Base-by-base conservation (phyloP, 2,888 invertebrate species). In the Chalcosyrphus nemorum region DNA sequence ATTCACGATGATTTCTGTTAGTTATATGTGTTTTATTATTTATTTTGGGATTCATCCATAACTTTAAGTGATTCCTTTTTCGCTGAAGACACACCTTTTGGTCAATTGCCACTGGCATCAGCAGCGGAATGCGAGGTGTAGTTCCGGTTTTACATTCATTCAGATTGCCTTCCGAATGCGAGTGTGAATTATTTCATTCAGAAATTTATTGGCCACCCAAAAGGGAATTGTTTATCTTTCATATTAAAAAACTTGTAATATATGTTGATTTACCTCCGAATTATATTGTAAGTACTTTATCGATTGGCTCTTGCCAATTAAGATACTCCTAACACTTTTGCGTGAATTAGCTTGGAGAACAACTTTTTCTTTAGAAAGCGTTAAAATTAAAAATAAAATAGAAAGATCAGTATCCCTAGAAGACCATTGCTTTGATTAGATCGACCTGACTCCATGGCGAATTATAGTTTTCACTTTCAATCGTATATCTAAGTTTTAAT, bases 381-480 rank as follows among this genome's bases (percentile, higher is more conserved):
- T 61, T 27, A 29, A 9, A 56, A 47, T 59, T 11, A 11, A 38
- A 59, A 35, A 6, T 29, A 50, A 50, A 15, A 27, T 27, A 61
- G 15, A 47, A 43, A 66, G 43, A 66, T 70, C 52, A 38, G 24
- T 24, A 50, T 56, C 47, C 27, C 24, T 21, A 38, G 9, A 19
- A 13, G 32, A 59, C 29, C 29, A 21, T 52, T 45, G 35, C 6
- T 70, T 61, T 45, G 5, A 70, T 56, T 47, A 21, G 35, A 61
- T 61, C 70, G 56, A 35, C 47, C 66, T 57, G 50, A 70, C 9
- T 38, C 47, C 61, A 11, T 45, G 13, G 32, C 52, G 41, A 61
- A 61, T 70, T 17, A 32, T n/a, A 27, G 38, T 65, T 80, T 80
- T 74, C 61, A 61, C 74, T 74, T 74, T 81, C 59, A 56, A 38